Evolutionary conservation across 2,113 vertebrate species (phyloP).

Genomic region (Canis aureus): DNA sequence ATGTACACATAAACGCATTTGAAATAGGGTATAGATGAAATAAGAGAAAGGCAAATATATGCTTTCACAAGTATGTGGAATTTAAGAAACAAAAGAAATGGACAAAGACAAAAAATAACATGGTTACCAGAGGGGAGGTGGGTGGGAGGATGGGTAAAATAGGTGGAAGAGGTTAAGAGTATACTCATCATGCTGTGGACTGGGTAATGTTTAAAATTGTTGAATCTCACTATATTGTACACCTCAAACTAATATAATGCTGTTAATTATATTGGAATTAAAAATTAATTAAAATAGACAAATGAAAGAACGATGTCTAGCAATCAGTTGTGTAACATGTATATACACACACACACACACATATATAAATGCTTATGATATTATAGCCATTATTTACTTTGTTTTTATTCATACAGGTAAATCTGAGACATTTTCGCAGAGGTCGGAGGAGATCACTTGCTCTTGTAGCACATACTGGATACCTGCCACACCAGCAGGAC

Average conservation of each 20-base stretch:
- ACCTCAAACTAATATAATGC: neutral
- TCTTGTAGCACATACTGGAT: slow-evolving; percentile 91
- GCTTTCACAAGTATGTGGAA: neutral
- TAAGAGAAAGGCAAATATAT: neutral
- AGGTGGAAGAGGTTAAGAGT: neutral
- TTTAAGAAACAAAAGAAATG: neutral
- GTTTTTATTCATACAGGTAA: slow-evolving; percentile 87
- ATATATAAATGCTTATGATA: neutral
- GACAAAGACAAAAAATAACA: neutral
- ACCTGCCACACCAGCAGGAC: slow-evolving; percentile 92
- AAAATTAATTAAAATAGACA: neutral
- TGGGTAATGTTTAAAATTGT: neutral
- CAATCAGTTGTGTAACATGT: neutral
- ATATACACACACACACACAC: neutral
- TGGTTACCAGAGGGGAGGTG: neutral
- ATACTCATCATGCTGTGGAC: neutral
- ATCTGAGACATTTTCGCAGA: slow-evolving; percentile 90
- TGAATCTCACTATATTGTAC: neutral
- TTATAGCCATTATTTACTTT: slow-evolving; percentile 21
- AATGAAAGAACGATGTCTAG: neutral
- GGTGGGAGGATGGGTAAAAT: neutral
- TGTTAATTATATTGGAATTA: neutral
- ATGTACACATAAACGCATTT: neutral
- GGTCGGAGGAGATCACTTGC: slow-evolving; percentile 89
- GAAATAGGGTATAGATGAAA: neutral